These are phyloP conservation scores for Lypha dubia DNA, from an alignment of 2,888 invertebrate species.

Conservation along the genomic window DNA sequence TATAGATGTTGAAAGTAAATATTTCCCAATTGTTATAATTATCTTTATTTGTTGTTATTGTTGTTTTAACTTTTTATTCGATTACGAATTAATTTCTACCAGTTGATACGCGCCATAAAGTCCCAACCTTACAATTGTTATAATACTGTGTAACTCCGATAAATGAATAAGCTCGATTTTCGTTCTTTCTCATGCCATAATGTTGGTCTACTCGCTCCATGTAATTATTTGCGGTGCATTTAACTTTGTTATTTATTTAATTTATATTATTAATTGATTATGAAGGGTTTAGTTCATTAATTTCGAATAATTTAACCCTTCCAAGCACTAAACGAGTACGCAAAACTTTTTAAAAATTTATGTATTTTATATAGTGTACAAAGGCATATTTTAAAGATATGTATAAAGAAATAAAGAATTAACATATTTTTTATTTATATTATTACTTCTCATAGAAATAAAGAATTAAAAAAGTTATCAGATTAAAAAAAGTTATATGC, in stretches of 20 bases:
- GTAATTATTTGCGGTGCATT: constrained; percentile 29
- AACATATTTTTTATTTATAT: no score
- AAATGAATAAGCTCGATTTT: constrained; percentile 44
- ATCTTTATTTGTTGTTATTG: neutral
- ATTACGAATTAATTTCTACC: constrained; percentile 36
- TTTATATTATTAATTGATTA: constrained; percentile 67
- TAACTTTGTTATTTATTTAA: constrained; percentile 24
- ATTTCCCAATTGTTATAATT: constrained; percentile 55
- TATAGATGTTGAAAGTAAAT: constrained; percentile 44
- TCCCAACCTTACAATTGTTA: constrained; percentile 61
- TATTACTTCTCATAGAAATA: no score
- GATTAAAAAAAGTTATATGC: no score
- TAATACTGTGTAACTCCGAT: constrained; percentile 46
- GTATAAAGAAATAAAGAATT: no score
- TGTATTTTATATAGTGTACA: no score
- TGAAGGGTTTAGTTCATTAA: constrained; percentile 61
- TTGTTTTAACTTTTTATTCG: constrained; percentile 8
- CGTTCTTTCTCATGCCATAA: constrained; percentile 17
- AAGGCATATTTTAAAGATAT: no score
- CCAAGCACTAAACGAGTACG: no score
- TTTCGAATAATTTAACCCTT: constrained; percentile 29
- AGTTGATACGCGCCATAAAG: constrained; percentile 65
- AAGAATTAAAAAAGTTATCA: no score
- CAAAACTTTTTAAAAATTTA: no score
- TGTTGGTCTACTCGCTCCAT: constrained; percentile 1